Evolutionary conservation across 2,113 vertebrate genomes (phyloP).

Genomic region (Zapornia atra): DNA sequence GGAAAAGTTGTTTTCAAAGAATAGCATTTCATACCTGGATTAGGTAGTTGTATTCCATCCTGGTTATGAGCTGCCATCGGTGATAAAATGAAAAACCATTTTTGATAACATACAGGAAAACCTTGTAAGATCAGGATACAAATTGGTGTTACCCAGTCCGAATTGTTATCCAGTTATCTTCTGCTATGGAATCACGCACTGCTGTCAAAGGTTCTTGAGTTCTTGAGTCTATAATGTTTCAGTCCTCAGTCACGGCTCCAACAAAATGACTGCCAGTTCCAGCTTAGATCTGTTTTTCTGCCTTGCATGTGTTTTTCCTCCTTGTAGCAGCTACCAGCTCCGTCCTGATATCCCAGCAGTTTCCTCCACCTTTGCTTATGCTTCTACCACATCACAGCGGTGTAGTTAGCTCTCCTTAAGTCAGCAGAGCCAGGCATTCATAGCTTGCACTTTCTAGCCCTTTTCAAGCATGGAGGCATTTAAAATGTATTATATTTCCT

Average conservation of each 20-base stretch:
- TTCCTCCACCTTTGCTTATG: conserved; percentile 12
- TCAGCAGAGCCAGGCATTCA: conserved; percentile 2
- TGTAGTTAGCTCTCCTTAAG: background rate
- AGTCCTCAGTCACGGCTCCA: background rate
- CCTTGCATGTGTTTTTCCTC: background rate
- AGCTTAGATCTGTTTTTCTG: background rate
- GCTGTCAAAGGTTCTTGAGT: background rate
- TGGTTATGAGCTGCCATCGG: background rate
- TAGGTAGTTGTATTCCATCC: background rate
- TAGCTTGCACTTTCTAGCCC: background rate
- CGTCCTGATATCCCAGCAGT: conserved; percentile 9
- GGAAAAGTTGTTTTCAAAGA: background rate
- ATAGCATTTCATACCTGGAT: conserved; percentile 41
- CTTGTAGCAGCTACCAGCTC: background rate
- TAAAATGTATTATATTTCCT: background rate
- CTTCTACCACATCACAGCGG: background rate
- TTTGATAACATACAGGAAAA: background rate
- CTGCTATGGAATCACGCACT: background rate
- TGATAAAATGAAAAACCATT: background rate
- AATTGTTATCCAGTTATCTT: background rate
- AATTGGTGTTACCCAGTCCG: background rate
- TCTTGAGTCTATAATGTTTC: conserved; percentile 32
- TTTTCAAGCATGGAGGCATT: background rate
- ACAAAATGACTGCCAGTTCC: background rate
- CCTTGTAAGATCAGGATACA: background rate